Evolutionary conservation across 2,113 vertebrate species (phyloP), one percentile per base, ranked within the genome.

Genomic region (Reinhardtius hippoglossoides): DNA sequence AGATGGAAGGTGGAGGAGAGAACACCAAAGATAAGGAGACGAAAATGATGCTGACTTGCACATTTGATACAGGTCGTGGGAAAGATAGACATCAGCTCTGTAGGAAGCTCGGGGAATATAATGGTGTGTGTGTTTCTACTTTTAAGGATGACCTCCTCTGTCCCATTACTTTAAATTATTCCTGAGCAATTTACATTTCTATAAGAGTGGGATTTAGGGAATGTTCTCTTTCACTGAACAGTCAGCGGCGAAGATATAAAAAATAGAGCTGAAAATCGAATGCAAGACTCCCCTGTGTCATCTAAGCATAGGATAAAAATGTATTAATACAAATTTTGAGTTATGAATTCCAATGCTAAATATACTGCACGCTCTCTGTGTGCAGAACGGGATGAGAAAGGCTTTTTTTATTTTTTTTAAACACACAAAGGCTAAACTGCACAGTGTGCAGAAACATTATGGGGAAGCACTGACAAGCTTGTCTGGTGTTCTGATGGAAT

Each of bases 351-450:
- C 48, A 63, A 7, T 1, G 12, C 52, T 37, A 80, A 80, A 80
- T 72, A 77, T 74, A 74, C 62, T 13, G 37, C 65, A 79, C 48
- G 3, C 57, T 67, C 26, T 46, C 10, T 69, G 57, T 78, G 80
- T 67, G 64, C 52, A 72, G n/a, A 73, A 71, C 76, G 35, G 46
- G 44, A 84, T 75, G 70, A 82, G 67, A 63, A 80, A 86, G 72
- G 7, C 52, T 76, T 75, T 70, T 70, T 24, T 35, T n/a, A n/a
- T n/a, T 24, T 54, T 21, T 54, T 54, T 21, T 54, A 57, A 13
- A 20, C 57, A 59, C 57, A 61, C 72, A 84, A 78, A 83, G 56
- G 52, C n/a, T 57, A 50, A 75, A 83, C 31, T 75, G 80, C 80
- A 59, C 0, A 48, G 73, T 75, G 66, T 80, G 81, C 87, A 80